phyloP scores from a whole-genome alignment of 2,888 invertebrate species.

The Dasypolia templi region DNA sequence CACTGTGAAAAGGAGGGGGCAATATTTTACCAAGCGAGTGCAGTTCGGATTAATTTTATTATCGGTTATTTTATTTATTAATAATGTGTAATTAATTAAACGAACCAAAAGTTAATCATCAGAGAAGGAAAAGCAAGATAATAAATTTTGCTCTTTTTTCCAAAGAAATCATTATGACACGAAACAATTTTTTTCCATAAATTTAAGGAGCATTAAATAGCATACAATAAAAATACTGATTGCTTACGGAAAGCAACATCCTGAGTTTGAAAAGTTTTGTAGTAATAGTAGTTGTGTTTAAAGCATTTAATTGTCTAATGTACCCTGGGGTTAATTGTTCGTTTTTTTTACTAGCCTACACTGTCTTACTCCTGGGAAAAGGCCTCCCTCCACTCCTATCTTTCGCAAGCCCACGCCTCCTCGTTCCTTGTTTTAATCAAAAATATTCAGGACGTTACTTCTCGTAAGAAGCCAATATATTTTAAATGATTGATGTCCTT shows the following conservation, averaged over 20 bases:
- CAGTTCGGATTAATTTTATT: not conserved
- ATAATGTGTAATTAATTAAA: not conserved
- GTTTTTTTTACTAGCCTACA: no score
- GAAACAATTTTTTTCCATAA: not conserved
- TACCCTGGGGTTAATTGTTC: no score
- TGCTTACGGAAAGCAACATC: slow-evolving; percentile 1
- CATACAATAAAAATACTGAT: not conserved
- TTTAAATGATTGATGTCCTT: slow-evolving; percentile 22
- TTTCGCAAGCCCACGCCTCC: no score
- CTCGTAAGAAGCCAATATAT: not conserved
- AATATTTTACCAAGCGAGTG: not conserved
- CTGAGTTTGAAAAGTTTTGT: no score
- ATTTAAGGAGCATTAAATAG: no score
- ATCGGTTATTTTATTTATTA: not conserved
- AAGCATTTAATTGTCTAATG: not conserved
- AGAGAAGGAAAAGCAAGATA: not conserved
- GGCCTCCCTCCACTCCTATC: no score
- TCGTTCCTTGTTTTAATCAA: not conserved
- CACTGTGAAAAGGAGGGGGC: not conserved
- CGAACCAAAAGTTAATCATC: not conserved
- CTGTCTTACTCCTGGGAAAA: no score
- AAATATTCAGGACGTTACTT: not conserved
- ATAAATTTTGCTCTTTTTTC: slow-evolving; percentile 8
- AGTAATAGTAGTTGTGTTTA: no score
- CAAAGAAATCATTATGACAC: not conserved